Base-by-base conservation (phyloP, 2,888 invertebrate species). In the Phlogophora meticulosa region DNA sequence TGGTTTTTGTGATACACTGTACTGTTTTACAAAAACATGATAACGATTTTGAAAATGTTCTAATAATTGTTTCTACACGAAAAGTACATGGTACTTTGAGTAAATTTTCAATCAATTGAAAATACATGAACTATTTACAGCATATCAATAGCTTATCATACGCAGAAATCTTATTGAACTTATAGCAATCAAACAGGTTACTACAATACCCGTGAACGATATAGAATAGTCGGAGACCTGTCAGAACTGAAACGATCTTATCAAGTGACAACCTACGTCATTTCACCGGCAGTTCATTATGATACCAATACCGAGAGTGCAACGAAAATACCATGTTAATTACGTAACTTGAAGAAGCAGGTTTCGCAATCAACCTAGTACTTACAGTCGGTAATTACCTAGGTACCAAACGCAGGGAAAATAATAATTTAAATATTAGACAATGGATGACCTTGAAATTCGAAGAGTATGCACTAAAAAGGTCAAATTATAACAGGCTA, bases 371-470 rank as follows among this genome's bases (percentile, higher is more conserved):
- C 51, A 58, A 65, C 64, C 65, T 71, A 73, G 59, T 42, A 74
- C 36, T 52, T 71, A 74, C 58, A 59, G 51, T 45, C 58, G 43
- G 58, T 73, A 75, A 72, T 68, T 75, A 69, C 20, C 36, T 64
- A 61, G 36, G n/a, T 28, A 42, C 52, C 61, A 48, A 40, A 43
- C 45, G 20, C 43, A 52, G 40, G 32, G 43, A 69, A 64, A 79
- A 81, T 65, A 71, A 55, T 57, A 66, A 75, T 72, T 55, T 56
- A 61, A 60, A 76, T 76, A 64, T 73, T 65, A 73, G 60, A 82
- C 81, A 82, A 80, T 81, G 34, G 62, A 59, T 49, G 70, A 48
- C 81, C 81, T 78, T 81, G 81, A 68, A 66, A 66, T 82, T 62
- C n/a, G 48, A 49, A 68, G 53, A 57, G 56, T 68, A 49, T 65